Evolutionary conservation across 2,113 vertebrate species (phyloP).

Genomic region (Malurus elegans): DNA sequence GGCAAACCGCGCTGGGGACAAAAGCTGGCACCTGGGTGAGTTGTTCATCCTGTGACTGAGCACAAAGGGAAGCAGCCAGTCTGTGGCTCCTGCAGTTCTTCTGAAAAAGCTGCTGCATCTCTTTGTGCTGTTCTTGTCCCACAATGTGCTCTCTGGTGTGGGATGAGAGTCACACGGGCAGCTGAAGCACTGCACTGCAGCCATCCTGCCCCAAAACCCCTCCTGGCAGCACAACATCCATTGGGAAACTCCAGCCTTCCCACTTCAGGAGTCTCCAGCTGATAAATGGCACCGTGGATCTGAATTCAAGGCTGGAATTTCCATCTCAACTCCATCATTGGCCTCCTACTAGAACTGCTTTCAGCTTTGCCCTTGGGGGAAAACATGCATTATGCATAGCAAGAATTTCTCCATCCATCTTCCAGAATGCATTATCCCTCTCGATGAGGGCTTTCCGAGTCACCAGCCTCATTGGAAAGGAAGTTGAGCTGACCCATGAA

Average conservation of each 20-base stretch:
- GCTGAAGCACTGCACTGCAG: neutral
- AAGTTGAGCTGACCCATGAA: constrained; percentile 10
- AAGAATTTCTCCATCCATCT: constrained; percentile 10
- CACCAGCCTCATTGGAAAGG: neutral
- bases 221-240: neutral
- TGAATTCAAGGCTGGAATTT: neutral
- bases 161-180: neutral
- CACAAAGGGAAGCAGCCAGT: neutral
- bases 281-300: neutral
- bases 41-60: neutral
- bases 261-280: neutral
- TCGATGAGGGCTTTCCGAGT: neutral
- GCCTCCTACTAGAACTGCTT: neutral
- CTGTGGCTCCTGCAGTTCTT: neutral
- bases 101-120: neutral
- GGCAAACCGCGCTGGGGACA: neutral
- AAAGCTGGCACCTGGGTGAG: neutral
- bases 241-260: neutral
- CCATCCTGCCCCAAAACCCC: neutral
- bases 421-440: neutral
- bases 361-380: neutral
- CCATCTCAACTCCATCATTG: neutral
- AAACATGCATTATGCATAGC: constrained; percentile 7
- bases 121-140: neutral
- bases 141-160: neutral